These are phyloP conservation scores for Hoplostethus mediterraneus DNA, from an alignment of 2,797 vertebrate genomes.

Conservation along the genomic window DNA sequence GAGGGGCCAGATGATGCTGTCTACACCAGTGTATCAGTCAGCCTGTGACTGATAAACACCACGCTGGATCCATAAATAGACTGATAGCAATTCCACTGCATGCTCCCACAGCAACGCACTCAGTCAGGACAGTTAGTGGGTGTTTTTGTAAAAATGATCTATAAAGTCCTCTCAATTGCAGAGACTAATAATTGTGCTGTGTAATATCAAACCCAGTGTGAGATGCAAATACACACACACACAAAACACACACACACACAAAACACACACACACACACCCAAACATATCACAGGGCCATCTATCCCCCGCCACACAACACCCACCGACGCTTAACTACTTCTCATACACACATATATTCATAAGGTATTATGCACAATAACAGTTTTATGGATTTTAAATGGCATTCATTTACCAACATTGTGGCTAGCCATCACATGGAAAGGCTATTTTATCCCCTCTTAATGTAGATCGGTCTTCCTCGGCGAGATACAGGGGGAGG, in stretches of 20 bases:
- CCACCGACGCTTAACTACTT: constrained; percentile 72
- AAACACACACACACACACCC: constrained; percentile 50
- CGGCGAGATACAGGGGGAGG: constrained; percentile 75
- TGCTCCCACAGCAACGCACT: constrained; percentile 64
- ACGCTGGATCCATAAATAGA: constrained; percentile 74
- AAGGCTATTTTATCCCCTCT: constrained; percentile 80
- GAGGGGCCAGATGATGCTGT: constrained; percentile 78
- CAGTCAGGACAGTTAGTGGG: constrained; percentile 59
- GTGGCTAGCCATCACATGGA: constrained; percentile 77
- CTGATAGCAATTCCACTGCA: constrained; percentile 66
- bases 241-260: constrained; percentile 26
- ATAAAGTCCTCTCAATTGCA: constrained; percentile 77
- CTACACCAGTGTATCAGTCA: constrained; percentile 64
- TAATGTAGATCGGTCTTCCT: constrained; percentile 80
- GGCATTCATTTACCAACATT: constrained; percentile 82
- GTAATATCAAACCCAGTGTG: constrained; percentile 62
- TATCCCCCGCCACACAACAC: constrained; percentile 61
- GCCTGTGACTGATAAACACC: constrained; percentile 79
- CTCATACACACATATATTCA: constrained; percentile 80
- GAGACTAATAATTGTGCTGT: constrained; percentile 56
- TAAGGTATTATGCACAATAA: constrained; percentile 85
- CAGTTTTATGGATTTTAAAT: constrained; percentile 86
- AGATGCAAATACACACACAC: constrained; percentile 23
- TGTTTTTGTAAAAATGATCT: constrained; percentile 74
- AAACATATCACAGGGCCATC: constrained; percentile 59